Base-by-base conservation (phyloP, 1,140 invertebrate genomes). In the Magallana gigas region DNA sequence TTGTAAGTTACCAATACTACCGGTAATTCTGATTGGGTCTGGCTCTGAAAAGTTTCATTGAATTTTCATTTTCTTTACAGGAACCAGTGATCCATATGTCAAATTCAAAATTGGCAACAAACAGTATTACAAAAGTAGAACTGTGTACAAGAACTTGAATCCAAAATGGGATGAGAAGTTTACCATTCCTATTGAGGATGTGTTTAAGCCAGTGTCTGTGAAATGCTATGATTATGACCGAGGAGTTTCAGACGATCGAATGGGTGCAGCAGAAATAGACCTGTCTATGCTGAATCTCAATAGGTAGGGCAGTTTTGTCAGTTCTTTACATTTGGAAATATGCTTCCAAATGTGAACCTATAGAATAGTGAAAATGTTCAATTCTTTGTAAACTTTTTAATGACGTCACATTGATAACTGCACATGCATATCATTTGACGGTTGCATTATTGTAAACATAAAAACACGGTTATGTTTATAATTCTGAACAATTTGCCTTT, bases 201-300 rank as follows among this genome's bases (percentile, higher is more conserved):
- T 92, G 6, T 91, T 90, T 57, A 96, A 97, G 92, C 97, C 97
- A 8, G 96, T 99, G 60, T 96, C 97, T 87, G 96, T 99, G 85
- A 98, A 98, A 96, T 98, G 99, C 18, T 99, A 98, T 94, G 99
- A 99, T 95, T 99, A 99, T 94, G 99, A 99, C 94, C 98, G 98
- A 97, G 98, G 98, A 57, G 96, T 99, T 81, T 93, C 98, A 95
- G 99, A 99, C 95, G 99, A 99, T 95, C 99, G 99, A 93, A 99
- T 99, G 98, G 99, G 99, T 14, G 96, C 97, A 83, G 97, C 97
- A 4, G 96, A 96, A 81, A 94, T 99, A 87, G 98, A 99, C 94
- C 95, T 99, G 57, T 97, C 97, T 8, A 96, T 96, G 88, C 94
- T 99, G 85, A 98, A 98, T 90, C 95, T 98, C 48, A 97, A 97